These are phyloP conservation scores for Strigamia maritima DNA, from an alignment of 2,888 invertebrate species.

Conservation along the genomic window DNA sequence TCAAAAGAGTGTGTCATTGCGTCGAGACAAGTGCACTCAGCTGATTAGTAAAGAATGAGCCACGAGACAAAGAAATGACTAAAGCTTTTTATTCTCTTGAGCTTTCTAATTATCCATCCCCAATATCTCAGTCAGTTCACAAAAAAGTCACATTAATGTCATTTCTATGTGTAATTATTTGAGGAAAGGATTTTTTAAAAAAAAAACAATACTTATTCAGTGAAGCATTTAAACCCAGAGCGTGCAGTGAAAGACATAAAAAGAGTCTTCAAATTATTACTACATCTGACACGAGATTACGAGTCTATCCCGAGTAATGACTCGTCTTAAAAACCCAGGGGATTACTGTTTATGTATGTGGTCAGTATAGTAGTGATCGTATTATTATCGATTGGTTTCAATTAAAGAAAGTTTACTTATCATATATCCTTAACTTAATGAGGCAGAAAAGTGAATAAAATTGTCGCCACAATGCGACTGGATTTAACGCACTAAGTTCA, in stretches of 20 bases:
- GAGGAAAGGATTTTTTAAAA: not conserved
- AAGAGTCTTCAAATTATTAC: not conserved
- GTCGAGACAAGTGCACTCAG: constrained; percentile 7
- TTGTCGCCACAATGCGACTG: not conserved
- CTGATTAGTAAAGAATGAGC: not conserved
- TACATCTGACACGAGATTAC: not conserved
- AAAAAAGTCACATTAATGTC: not conserved
- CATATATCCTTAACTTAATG: not conserved
- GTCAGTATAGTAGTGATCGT: not conserved
- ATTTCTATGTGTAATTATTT: not conserved
- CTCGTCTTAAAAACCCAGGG: not conserved
- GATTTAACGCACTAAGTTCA: too few relatives aligned
- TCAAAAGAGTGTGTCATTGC: constrained; percentile 22
- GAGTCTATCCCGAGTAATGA: not conserved
- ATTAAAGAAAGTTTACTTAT: constrained; percentile 14
- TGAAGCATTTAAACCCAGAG: not conserved
- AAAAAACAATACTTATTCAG: not conserved
- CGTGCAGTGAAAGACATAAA: not conserved
- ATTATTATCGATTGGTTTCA: constrained; percentile 17
- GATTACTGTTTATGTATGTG: not conserved
- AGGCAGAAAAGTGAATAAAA: not conserved
- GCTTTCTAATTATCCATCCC: not conserved
- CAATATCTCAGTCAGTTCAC: not conserved
- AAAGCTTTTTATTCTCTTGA: not conserved
- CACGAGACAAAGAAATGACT: constrained; percentile 1